These are phyloP conservation scores for Furcifer pardalis DNA, from an alignment of 2,797 vertebrate species.

Conservation along the genomic window DNA sequence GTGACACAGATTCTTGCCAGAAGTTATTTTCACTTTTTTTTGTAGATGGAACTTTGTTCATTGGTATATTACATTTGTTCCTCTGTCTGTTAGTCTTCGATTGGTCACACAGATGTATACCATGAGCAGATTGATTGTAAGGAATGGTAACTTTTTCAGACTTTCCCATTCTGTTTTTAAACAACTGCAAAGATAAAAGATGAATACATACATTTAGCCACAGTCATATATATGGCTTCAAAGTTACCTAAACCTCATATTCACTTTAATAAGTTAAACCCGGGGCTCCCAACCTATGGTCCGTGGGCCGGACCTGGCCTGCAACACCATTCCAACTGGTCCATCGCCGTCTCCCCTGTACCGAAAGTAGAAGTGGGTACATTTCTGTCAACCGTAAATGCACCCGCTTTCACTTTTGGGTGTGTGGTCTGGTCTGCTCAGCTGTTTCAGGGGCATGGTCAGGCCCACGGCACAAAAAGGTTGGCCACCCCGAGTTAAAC, in stretches of 20 bases:
- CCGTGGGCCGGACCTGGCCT: too few species aligned
- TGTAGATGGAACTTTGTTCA: constrained; percentile 66
- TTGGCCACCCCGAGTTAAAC: too few species aligned
- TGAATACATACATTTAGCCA: constrained; percentile 28
- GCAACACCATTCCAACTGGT: too few species aligned
- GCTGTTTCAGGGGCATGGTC: too few species aligned
- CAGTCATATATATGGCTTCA: background rate
- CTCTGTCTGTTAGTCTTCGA: constrained; percentile 79
- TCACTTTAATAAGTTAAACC: background rate
- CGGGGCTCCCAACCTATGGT: too few species aligned
- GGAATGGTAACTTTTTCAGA: constrained; percentile 73
- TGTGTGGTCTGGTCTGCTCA: too few species aligned
- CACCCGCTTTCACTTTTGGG: too few species aligned
- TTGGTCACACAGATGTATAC: constrained; percentile 79
- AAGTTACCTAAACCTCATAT: background rate
- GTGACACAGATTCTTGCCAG: constrained; percentile 72
- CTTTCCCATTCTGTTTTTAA: constrained; percentile 81
- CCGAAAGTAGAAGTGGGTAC: too few species aligned
- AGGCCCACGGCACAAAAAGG: too few species aligned
- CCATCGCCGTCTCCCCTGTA: too few species aligned
- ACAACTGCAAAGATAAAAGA: constrained; percentile 75
- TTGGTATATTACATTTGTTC: constrained; percentile 72
- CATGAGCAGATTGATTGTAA: constrained; percentile 73
- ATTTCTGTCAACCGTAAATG: too few species aligned
- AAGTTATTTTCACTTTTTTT: constrained; percentile 78